Conservation (phyloP, 1,140 invertebrate genomes). For the Euura lappo region DNA sequence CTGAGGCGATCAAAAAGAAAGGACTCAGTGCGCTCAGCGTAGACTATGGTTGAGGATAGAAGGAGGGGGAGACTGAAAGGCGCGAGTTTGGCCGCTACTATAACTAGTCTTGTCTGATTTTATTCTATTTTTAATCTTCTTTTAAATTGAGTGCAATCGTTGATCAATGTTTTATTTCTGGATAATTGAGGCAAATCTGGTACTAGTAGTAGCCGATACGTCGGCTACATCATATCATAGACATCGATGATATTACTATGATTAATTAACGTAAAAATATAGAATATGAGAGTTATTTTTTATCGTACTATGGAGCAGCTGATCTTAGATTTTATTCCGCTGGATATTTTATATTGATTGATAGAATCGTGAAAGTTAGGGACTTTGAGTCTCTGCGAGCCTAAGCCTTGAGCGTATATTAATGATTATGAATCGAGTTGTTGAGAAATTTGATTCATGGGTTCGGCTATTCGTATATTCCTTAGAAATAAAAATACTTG, state of each 20-base stretch:
- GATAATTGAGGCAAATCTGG: background rate
- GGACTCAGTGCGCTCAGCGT: slow-evolving; percentile 66
- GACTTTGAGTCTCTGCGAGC: no score
- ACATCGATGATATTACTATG: background rate
- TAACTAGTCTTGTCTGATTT: background rate
- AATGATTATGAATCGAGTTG: no score
- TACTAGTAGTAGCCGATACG: background rate
- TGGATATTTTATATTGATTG: no score
- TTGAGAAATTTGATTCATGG: no score
- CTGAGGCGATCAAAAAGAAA: slow-evolving; percentile 74
- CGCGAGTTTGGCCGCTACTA: background rate
- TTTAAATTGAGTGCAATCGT: background rate
- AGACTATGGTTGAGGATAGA: slow-evolving; percentile 48
- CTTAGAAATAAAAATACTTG: no score
- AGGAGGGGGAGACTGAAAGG: background rate
- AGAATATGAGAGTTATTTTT: no score
- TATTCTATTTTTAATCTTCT: background rate
- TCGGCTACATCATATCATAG: background rate
- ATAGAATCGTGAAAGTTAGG: no score
- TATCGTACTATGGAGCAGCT: no score
- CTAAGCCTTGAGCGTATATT: no score
- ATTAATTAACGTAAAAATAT: no score
- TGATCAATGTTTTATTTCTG: background rate
- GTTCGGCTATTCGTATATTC: no score
- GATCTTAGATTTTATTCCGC: no score